Evolutionary conservation across 2,113 vertebrate genomes (phyloP), one percentile per base, ranked within the genome.

Genomic region (Burhinus oedicnemus): DNA sequence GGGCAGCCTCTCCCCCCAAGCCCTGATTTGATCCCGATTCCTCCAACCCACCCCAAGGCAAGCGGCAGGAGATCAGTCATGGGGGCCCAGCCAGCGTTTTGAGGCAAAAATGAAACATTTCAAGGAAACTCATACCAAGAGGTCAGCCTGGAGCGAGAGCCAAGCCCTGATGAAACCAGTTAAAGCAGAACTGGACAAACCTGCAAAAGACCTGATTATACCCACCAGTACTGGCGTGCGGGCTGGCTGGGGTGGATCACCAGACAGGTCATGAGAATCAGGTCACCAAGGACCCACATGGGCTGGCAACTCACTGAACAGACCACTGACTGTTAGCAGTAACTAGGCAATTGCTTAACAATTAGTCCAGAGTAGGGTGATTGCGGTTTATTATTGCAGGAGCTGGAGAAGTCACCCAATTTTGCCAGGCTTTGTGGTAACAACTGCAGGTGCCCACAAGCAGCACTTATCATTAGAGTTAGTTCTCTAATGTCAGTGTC

Each of bases 211-310:
- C 80, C 81, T 77, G 68, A n/a, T 21, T 13, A 61, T 0, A 58
- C n/a, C 89, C 71, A 95, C 55, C 74, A 32, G 65, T 1, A 7
- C 61, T 17, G 55, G 57, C 52, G 44, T 16, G 44, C 38, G 25
- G 42, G 77, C 49, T 15, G 89, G 76, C 0, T 51, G 91, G 89
- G 93, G 34, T 38, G 91, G 58, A n/a, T 94, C 83, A 54, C 8
- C 55, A 71, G 47, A 60, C 91, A 55, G 87, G 93, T 86, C 94
- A 86, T 89, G 96, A 72, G 96, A 97, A 95, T 5, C 32, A 11
- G 95, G 96, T 94, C 93, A 95, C n/a, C 0, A 0, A 52, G 81
- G 84, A 17, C 69, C 52, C 70, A 32, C 13, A 15, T 0, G 0
- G 64, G 64, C 65, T 72, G 74, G 44, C 75, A 78, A 12, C 74